Base-by-base conservation (phyloP, 2,888 invertebrate genomes). In the Lottia scabra region DNA sequence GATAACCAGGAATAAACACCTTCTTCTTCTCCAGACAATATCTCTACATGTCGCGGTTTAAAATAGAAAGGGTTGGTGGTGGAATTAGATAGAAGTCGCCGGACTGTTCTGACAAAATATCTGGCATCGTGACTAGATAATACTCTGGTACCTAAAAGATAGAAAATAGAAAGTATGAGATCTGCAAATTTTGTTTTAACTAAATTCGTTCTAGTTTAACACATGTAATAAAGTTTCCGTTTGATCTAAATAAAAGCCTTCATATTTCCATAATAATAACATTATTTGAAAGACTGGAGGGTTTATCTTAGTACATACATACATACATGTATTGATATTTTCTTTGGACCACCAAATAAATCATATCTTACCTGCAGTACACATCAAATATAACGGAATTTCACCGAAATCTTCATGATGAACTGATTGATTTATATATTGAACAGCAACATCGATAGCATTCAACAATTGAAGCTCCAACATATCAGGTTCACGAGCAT, bases 1-100 rank as follows among this genome's bases (percentile, higher is more conserved):
- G 91, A 90, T 45, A 91, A 87, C 91, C 91, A 91, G 72, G 90
- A 90, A 82, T 90, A 91, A 26, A 91, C 90, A 2, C 91, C 91
- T 80, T 91, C 91, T 87, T 91, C 91, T 77, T 91, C 91, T 6
- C 91, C 91, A 16, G 90, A 89, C 38, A 92, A 88, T 19, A 92
- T 89, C 65, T 90, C 85, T 19, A 90, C 88, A 78, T 90, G 87
- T 45, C 85, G 84, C 16, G 73, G 76, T 1, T 83, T 75, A 66
- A 89, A 86, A 63, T 83, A 80, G 80, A 91, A 88, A 10, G 86
- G 86, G 74, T 83, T 84, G 8, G 75, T 27, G 8, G 75, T 70
- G 13, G 48, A 68, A 70, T 85, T 79, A 2, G 62, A 44, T 44
- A 88, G 64, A 5, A 79, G 38, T 0, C 45, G 12, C 48, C 81